Base-by-base conservation (phyloP, 2,888 invertebrate genomes). In the Theristus sp. region DNA sequence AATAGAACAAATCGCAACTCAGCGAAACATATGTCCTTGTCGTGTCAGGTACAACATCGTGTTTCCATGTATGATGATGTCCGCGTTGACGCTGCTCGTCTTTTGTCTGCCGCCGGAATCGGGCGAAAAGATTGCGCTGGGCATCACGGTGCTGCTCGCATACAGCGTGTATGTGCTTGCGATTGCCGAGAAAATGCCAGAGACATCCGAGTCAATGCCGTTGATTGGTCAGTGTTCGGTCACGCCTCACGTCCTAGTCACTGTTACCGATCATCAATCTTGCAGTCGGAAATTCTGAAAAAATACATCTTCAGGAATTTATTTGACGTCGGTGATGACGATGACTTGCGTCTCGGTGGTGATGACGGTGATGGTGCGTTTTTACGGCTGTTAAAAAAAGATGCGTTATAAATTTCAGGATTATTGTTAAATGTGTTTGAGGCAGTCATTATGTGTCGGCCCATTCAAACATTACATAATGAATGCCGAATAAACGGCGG, bases 51-150 rank as follows among this genome's bases (percentile, higher is more conserved):
- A 79, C 70, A 81, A 81, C 71, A 77, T 81, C 56, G 78, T 81
- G 58, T 76, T 80, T 64, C 80, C 80, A 2, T 81, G 80, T 68
- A 76, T 80, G 68, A 76, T 81, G 76, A 75, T 81, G 85, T 56
- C 80, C 75, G 57, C 85, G 81, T 70, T 81, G 57, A 81, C 80
- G 1, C 71, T 81, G 58, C 75, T 80, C 10, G 79, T 79, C 17
- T 80, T 80, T 69, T 75, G 77, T 63, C 70, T 80, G 56, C 80
- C 80, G 1, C 79, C 80, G 1, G 79, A 79, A 64, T 76, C 76
- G 2, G 79, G 79, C 1, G 79, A 80, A 69, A 80, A 81, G 67
- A 78, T 80, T 49, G 80, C 79, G 6, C 71, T 80, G 1, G 80
- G 80, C 25, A 76, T 80, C 63, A 81, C 80, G 10, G 80, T 80